Base-by-base conservation (phyloP, 2,888 invertebrate species). In the Andrena marginata region DNA sequence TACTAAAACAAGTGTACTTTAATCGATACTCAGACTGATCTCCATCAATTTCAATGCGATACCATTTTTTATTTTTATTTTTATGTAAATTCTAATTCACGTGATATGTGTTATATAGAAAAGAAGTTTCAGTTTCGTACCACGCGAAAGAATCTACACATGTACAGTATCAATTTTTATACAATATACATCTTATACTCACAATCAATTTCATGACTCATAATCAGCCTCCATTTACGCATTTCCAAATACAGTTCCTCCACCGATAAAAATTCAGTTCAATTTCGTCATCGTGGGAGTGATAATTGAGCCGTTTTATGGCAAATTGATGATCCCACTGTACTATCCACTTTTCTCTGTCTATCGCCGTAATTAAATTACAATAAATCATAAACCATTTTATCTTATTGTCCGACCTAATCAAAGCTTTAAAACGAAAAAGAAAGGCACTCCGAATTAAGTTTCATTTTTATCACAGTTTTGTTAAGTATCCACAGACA, bases 241-340 rank as follows among this genome's bases (percentile, higher is more conserved):
- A 29, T 71, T 54, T 63, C 29, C 10, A 13, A n/a, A 13, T 6
- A 26, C 35, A n/a, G 29, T 49, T 6, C 10, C 13, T 13, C 3
- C 8, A n/a, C 10, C 35, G 67, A 78, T 78, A 54, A 75, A 75
- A 49, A 67, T 62, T 67, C 2, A 8, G 23, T 48, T 33, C 7
- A 20, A 63, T 60, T 67, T 42, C 31, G 3, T 42, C 13, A 20
- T 1, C 7, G 2, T 0, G 10, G 0, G 13, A 7, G 13, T 2
- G 62, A 76, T 69, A 69, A 64, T 63, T 35, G 4, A 1, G 3
- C 8, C 10, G 42, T 20, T 68, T 68, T 35, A 63, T 7, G 31
- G n/a, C 10, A 31, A 23, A 29, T 29, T n/a, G n/a, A 20, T 2
- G 6, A 16, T 29, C 42, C 6, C 13, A 51, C 35, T 51, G n/a